phyloP scores from a whole-genome alignment of 2,888 invertebrate genomes.

The Abscondita cerata region DNA sequence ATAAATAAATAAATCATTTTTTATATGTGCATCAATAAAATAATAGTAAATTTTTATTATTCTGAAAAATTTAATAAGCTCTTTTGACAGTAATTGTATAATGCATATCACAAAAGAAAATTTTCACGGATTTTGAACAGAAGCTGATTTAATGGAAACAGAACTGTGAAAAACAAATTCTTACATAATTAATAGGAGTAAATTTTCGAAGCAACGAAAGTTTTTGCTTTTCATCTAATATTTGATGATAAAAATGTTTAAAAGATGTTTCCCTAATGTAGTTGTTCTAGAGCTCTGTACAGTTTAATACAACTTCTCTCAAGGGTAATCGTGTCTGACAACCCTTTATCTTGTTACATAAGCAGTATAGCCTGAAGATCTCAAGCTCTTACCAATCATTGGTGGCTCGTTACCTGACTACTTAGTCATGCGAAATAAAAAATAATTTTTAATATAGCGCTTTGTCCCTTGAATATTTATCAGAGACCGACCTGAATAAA shows the following conservation, averaged over 20 bases:
- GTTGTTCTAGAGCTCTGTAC: neutral
- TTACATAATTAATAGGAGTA: too few relatives aligned
- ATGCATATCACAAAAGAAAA: too few relatives aligned
- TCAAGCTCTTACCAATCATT: neutral
- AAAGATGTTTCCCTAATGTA: constrained; percentile 1
- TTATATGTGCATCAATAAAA: too few relatives aligned
- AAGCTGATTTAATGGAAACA: too few relatives aligned
- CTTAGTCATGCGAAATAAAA: neutral
- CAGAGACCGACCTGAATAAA: neutral
- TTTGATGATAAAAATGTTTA: constrained; percentile 11
- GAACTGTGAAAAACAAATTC: too few relatives aligned
- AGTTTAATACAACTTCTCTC: neutral
- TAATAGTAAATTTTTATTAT: too few relatives aligned
- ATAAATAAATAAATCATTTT: too few relatives aligned
- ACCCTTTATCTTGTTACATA: constrained; percentile 1
- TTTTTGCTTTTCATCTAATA: too few relatives aligned
- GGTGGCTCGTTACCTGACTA: neutral
- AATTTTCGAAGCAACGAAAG: too few relatives aligned
- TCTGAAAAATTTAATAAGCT: too few relatives aligned
- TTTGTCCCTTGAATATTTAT: neutral
- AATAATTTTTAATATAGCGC: neutral
- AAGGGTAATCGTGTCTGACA: constrained; percentile 1
- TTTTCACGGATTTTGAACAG: too few relatives aligned
- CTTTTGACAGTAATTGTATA: too few relatives aligned
- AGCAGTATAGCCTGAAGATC: neutral